Evolutionary conservation across 2,797 vertebrate species (phyloP), one percentile per base, ranked within the genome.

Genomic region (Danio tinwini): DNA sequence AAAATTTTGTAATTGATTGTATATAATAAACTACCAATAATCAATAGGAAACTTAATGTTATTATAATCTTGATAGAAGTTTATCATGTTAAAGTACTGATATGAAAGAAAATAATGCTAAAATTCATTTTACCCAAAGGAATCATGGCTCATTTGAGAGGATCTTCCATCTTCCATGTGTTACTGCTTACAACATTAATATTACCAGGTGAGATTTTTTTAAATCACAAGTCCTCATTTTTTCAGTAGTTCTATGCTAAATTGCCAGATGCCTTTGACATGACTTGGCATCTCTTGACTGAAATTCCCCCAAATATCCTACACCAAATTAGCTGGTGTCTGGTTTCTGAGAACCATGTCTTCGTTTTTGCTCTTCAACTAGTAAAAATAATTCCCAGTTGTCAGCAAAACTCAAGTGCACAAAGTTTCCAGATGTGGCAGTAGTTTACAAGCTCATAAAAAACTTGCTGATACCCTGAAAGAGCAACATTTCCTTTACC

Each of bases 161-260:
- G 68, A 62, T 68, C 76, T n/a, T 13, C 50, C 52, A 59, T 84
- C 78, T 82, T 68, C 45, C 47, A 42, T 56, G 19, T 83, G 17
- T 77, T 83, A 39, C 49, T 87, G 47, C 52, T 88, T 0, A 76
- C 84, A 47, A 52, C 75, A 44, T 50, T 68, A 4, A 44, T 86
- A 42, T 59, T 85, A 50, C 65, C 87, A 85, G 87, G 87, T 88
- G 72, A 88, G 85, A 61, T 21, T 9, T 45, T n/a, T 40, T 17
- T 29, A 29, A 29, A 29, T 3, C 29, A 3, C 29, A 29, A 29
- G 29, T 47, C 7, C 37, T 45, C 58, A 17, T 39, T 47, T 17
- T 40, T 17, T 40, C 9, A 50, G 11, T 56, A 19, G 21, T 68
- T 68, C 11, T 49, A 40, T 40, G 11, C 39, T 59, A 49, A 59